Conservation (phyloP, 2,888 invertebrate species). For the Calliopum simillimum region DNA sequence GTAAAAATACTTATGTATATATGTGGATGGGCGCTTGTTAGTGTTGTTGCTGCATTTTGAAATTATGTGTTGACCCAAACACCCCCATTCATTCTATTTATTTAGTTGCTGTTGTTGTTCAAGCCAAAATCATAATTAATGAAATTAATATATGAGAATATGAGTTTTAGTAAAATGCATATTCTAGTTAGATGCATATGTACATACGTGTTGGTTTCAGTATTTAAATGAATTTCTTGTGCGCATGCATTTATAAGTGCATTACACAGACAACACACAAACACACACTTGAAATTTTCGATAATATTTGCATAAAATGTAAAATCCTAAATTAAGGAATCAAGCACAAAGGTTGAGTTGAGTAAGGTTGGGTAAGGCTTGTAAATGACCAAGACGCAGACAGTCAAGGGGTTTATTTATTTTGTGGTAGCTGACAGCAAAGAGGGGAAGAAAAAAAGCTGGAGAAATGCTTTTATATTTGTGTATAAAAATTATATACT, state of each 20-base stretch:
- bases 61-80: background rate
- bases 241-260: background rate
- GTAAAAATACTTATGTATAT: conserved; percentile 10
- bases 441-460: too few species aligned
- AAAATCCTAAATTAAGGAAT: conserved; percentile 59
- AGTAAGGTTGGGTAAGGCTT: background rate
- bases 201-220: background rate
- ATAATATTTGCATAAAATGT: conserved; percentile 55
- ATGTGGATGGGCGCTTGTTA: conserved; percentile 10
- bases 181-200: too few species aligned
- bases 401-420: background rate
- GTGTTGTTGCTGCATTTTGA: conserved; percentile 2
- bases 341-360: conserved; percentile 15
- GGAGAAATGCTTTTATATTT: too few species aligned
- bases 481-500: too few species aligned
- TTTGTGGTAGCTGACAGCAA: background rate
- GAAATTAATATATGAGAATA: conserved; percentile 34
- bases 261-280: conserved; percentile 29
- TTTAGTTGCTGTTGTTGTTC: conserved; percentile 7
- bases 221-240: background rate
- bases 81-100: background rate
- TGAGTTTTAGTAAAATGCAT: conserved; percentile 32
- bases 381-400: background rate
- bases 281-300: conserved; percentile 54
- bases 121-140: conserved; percentile 48